Evolutionary conservation across 2,888 invertebrate species (phyloP).

Genomic region (Cerceris rybyensis): DNA sequence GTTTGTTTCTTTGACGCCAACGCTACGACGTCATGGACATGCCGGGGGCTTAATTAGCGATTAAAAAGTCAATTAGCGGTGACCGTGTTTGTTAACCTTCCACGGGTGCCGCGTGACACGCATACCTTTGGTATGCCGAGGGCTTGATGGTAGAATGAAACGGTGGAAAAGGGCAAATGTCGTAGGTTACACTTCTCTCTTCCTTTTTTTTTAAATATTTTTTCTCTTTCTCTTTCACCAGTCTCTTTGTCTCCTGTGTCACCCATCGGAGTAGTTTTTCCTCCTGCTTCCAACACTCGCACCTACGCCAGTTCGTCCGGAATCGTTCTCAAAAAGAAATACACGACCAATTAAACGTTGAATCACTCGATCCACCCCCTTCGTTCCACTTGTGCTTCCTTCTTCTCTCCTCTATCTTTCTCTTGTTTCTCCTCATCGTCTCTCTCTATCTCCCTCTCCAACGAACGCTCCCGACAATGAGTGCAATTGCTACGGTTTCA

Average conservation of each 20-base stretch:
- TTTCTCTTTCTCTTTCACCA: neutral
- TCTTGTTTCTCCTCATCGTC: conserved; percentile 15
- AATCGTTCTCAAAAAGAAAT: conserved; percentile 56
- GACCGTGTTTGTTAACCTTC: conserved; percentile 74
- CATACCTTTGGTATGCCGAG: conserved; percentile 52
- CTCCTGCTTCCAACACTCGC: conserved; percentile 37
- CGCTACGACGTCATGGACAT: conserved; percentile 56
- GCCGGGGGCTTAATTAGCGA: conserved; percentile 71
- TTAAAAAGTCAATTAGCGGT: conserved; percentile 77
- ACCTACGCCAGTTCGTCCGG: conserved; percentile 44
- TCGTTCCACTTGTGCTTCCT: neutral
- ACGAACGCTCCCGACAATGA: conserved; percentile 71
- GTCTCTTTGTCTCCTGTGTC: conserved; percentile 4
- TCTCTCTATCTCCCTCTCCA: conserved; percentile 1
- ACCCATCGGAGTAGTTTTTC: conserved; percentile 5
- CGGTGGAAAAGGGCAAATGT: conserved; percentile 51
- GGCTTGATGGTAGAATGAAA: conserved; percentile 43
- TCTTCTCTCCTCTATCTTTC: conserved; percentile 28
- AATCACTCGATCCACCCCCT: conserved; percentile 65
- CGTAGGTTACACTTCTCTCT: conserved; percentile 37
- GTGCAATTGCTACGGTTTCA: conserved; percentile 79
- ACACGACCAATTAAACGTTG: conserved; percentile 72
- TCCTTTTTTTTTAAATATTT: conserved; percentile 17
- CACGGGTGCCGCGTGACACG: conserved; percentile 64
- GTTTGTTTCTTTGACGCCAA: conserved; percentile 12